Conservation (phyloP, 2,888 invertebrate genomes). For the Dromius quadrimaculatus region DNA sequence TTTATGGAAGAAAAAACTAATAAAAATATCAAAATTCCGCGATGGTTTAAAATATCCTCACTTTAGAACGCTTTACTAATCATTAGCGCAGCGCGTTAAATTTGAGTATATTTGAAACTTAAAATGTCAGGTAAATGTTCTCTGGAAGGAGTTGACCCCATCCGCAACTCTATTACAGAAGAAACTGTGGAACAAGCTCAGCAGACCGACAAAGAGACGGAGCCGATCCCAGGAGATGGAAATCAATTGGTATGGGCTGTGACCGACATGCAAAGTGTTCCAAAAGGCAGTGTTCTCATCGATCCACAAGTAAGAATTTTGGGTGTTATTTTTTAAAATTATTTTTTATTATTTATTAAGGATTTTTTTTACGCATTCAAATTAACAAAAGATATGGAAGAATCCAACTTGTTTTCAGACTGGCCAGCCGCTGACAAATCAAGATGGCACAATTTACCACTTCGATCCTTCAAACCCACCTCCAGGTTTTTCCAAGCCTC, state of each 20-base stretch:
- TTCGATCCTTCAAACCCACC: slow-evolving; percentile 81
- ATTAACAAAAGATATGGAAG: not conserved
- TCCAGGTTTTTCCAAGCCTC: slow-evolving; percentile 57
- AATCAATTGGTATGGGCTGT: slow-evolving; percentile 85
- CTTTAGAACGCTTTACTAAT: slow-evolving; percentile 5
- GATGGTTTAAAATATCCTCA: slow-evolving; percentile 20
- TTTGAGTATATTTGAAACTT: slow-evolving; percentile 33
- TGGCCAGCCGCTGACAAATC: slow-evolving; percentile 80
- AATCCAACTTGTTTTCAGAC: slow-evolving; percentile 67
- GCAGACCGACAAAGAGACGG: slow-evolving; percentile 50
- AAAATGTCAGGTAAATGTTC: slow-evolving; percentile 30
- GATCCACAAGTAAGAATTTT: slow-evolving; percentile 76
- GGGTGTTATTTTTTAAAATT: slow-evolving; percentile 15
- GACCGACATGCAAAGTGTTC: slow-evolving; percentile 86
- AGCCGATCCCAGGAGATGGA: slow-evolving; percentile 51
- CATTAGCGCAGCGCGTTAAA: slow-evolving; percentile 13
- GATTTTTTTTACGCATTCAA: not conserved
- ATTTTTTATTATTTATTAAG: slow-evolving; percentile 2
- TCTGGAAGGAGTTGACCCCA: slow-evolving; percentile 38
- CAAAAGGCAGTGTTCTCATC: slow-evolving; percentile 88
- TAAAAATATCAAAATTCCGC: not conserved
- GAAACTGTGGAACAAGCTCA: slow-evolving; percentile 57
- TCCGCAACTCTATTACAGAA: slow-evolving; percentile 37
- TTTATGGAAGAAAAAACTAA: not conserved
- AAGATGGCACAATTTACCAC: slow-evolving; percentile 82